Percentiles rank a stretch among this genome's conserved stretches.
Evolutionary conservation across 2,113 vertebrate genomes (phyloP).

Genomic region (Toxotes jaculatrix): DNA sequence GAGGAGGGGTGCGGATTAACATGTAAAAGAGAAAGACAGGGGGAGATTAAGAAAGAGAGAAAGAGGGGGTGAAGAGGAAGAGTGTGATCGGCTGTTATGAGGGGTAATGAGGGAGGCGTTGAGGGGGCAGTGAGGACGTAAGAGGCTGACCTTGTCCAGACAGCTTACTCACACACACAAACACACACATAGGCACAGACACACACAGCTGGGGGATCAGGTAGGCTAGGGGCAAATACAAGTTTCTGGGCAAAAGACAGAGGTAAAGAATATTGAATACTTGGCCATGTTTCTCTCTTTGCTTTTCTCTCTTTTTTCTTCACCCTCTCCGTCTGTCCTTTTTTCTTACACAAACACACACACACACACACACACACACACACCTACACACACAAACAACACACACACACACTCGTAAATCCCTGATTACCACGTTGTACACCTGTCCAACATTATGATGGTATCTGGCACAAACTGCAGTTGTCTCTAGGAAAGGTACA

Average conservation of each 20-base stretch:
- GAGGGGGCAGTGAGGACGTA: conserved; percentile 45
- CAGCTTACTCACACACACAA: background rate
- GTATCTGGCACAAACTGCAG: conserved; percentile 73
- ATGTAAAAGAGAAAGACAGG: conserved; percentile 37
- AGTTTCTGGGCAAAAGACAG: conserved; percentile 17
- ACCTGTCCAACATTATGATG: conserved; percentile 82
- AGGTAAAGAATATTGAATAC: conserved; percentile 31
- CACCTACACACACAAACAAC: conserved; percentile 30
- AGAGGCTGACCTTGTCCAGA: conserved; percentile 62
- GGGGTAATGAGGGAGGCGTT: conserved; percentile 38
- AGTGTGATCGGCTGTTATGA: conserved; percentile 44
- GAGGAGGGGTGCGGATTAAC: conserved; percentile 42
- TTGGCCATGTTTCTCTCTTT: conserved; percentile 27
- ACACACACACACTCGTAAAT: conserved; percentile 64
- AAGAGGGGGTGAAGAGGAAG: conserved; percentile 8
- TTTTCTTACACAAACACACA: background rate
- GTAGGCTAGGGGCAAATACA: background rate
- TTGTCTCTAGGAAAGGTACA: conserved; percentile 71
- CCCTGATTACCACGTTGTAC: conserved; percentile 80
- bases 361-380: conserved; percentile 21
- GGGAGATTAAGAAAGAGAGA: conserved; percentile 12
- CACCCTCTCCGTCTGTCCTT: conserved; percentile 22
- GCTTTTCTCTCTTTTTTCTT: conserved; percentile 35
- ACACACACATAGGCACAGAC: background rate
- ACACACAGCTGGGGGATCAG: background rate